Evolutionary conservation across 2,888 invertebrate species (phyloP).

Genomic region (Adineta ricciae): DNA sequence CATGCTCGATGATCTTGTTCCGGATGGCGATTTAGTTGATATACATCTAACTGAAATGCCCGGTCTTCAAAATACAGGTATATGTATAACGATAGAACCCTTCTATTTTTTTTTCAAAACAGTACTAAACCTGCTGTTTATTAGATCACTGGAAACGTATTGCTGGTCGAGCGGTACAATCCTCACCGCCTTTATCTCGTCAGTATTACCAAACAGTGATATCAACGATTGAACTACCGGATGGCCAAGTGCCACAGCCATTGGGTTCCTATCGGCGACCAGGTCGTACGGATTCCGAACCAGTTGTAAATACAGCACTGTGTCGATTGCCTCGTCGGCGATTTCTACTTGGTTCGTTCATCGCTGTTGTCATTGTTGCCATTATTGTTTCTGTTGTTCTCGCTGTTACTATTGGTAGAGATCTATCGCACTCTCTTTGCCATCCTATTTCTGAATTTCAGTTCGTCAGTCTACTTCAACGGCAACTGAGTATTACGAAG

Average conservation of each 20-base stretch:
- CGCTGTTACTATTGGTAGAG: neutral
- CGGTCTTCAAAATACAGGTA: neutral
- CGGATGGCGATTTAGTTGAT: neutral
- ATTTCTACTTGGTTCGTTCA: neutral
- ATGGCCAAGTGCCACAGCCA: neutral
- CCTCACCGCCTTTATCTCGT: neutral
- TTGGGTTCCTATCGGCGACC: neutral
- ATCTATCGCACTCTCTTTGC: too few species aligned
- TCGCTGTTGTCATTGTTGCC: neutral
- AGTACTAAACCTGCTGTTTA: neutral
- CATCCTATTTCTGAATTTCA: too few species aligned
- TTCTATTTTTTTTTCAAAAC: neutral
- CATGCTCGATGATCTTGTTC: neutral
- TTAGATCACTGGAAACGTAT: neutral
- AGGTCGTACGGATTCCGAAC: neutral
- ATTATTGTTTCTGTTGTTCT: neutral
- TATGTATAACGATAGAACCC: neutral
- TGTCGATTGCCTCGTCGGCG: neutral
- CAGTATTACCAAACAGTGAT: neutral
- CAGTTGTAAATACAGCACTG: neutral
- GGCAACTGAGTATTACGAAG: neutral
- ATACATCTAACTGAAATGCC: neutral
- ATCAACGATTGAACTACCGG: neutral
- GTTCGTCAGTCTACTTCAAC: neutral
- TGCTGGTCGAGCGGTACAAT: neutral